Evolutionary conservation across 2,797 vertebrate genomes (phyloP).

Genomic region (Molossus alvarezi): DNA sequence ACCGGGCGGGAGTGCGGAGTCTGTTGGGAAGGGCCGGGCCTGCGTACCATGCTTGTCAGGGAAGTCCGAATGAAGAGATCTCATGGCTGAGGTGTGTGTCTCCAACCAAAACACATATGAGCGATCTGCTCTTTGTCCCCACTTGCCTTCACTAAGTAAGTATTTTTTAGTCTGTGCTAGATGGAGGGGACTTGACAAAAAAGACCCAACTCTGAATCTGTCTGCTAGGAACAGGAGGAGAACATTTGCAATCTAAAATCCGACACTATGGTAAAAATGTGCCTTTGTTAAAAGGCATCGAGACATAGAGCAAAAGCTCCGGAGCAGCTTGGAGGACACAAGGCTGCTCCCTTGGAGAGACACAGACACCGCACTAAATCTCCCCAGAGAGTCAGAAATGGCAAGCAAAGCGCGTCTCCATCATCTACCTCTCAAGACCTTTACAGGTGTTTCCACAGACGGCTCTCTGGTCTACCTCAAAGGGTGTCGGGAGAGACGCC

Average conservation of each 20-base stretch:
- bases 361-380: not conserved
- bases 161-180: not conserved
- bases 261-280: not conserved
- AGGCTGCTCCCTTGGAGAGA: not conserved
- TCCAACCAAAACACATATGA: rapidly evolving
- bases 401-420: not conserved
- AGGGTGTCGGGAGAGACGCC: not conserved
- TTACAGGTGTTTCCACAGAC: not conserved
- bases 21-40: not conserved
- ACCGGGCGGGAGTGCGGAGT: rapidly evolving
- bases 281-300: not conserved
- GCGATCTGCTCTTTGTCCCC: not conserved
- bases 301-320: not conserved
- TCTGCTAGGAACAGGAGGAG: slow-evolving; percentile 20
- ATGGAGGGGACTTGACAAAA: not conserved
- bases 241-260: not conserved
- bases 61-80: not conserved
- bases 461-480: not conserved
- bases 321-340: not conserved
- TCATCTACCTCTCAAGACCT: not conserved
- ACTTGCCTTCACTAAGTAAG: not conserved
- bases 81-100: not conserved
- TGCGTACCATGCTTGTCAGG: not conserved
- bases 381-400: not conserved
- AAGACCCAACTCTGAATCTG: not conserved